Percentiles rank a stretch among this genome's conserved stretches.
Conservation (phyloP, 2,113 vertebrate genomes). For the Pongo abelii region DNA sequence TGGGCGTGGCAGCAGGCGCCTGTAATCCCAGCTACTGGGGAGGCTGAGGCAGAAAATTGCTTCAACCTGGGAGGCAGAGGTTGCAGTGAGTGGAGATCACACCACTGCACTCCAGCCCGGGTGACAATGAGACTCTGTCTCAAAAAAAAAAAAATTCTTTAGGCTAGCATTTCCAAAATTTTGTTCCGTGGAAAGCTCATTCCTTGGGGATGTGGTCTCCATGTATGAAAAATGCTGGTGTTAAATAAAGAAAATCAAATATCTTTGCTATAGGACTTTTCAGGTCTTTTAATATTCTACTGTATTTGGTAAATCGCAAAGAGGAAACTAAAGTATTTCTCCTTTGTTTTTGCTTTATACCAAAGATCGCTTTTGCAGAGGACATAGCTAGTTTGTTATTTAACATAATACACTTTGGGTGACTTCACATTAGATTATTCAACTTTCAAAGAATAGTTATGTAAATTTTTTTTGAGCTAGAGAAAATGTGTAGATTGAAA, state of each 20-base stretch:
- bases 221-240: background rate
- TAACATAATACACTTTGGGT: background rate
- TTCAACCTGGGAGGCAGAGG: too few relatives aligned
- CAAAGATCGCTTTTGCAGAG: slow-evolving; percentile 7
- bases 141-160: background rate
- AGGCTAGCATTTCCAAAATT: background rate
- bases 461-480: background rate
- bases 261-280: background rate
- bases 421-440: background rate
- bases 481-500: background rate
- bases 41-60: too few relatives aligned
- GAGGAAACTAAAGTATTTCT: background rate
- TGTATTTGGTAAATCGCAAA: background rate
- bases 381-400: background rate
- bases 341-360: background rate
- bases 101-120: too few relatives aligned
- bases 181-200: background rate
- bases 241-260: background rate
- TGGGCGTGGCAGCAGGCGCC: fast-evolving
- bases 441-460: slow-evolving; percentile 1
- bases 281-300: background rate
- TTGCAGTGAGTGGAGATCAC: too few relatives aligned
- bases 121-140: too few relatives aligned
- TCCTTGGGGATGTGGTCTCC: background rate
- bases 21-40: too few relatives aligned